Base-by-base conservation (phyloP, 1,140 invertebrate genomes). In the Atta texana region DNA sequence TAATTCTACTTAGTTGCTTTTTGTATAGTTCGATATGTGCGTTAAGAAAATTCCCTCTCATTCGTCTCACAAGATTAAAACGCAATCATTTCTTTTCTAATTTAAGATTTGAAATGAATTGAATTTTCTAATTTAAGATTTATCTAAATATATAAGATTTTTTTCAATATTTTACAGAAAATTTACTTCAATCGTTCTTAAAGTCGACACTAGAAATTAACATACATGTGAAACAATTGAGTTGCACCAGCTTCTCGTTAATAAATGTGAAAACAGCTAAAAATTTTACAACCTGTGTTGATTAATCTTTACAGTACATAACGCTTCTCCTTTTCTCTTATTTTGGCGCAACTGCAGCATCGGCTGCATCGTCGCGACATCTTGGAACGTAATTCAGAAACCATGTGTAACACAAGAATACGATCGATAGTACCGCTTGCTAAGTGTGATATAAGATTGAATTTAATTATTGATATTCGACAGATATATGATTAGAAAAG, bases 351-450 rank as follows among this genome's bases (percentile, higher is more conserved):
- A 16, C 49, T 34, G 18, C 28, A 10, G 28, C 44, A 21, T 84
- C 53, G 10, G 59, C 69, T 84, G 80, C 80, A 84, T 84, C 69
- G 80, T 61, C 39, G 69, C 80, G 80, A 75, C 80, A 84, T 84
- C 80, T 84, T 75, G 80, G 21, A 51, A 49, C 10, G 21, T 51
- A 63, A 34, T 14, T 57, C 24, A 39, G 57, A 84, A 84, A 55
- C 64, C 61, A 14, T 31, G 14, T 59, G 68, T 31, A 49, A 51
- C 80, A 57, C 34, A 21, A 72, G 53, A 16, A 21, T 49, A 21
- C 78, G 39, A 84, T 84, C 80, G 55, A 75, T 84, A 28, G 8
- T 74, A 84, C 14, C 77, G 31, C 49, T 69, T 31, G 71, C 55
- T 75, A 51, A 49, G 12, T 1, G 2, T 55, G 16, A 82, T 44